Evolutionary conservation across 2,113 vertebrate genomes (phyloP).

Genomic region (Cephalopterus ornatus): DNA sequence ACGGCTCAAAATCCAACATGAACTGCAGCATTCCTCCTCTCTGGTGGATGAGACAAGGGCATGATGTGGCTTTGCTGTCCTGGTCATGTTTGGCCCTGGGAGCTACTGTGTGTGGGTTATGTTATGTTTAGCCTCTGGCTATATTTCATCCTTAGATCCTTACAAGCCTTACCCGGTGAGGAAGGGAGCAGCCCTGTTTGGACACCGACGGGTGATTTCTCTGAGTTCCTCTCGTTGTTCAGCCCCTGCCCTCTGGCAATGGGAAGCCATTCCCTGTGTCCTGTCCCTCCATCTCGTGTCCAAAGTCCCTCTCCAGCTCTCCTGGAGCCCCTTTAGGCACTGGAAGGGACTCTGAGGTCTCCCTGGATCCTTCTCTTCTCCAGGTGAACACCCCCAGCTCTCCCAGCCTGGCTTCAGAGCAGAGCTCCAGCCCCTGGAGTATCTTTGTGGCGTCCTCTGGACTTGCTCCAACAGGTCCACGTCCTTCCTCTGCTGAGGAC

Average conservation of each 20-base stretch:
- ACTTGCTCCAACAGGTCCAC: fast-evolving
- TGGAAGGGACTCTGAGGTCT: not conserved
- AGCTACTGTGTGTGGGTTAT: not conserved
- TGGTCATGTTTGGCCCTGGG: not conserved
- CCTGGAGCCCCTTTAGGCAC: not conserved
- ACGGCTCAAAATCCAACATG: fast-evolving
- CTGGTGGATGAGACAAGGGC: not conserved
- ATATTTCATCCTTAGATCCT: not conserved
- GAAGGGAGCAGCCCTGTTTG: not conserved
- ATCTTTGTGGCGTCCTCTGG: not conserved
- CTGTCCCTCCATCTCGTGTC: not conserved
- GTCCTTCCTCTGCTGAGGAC: not conserved
- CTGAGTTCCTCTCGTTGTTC: not conserved
- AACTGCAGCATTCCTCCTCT: not conserved
- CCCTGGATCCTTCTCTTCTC: not conserved
- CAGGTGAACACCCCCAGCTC: not conserved
- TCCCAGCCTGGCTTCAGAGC: not conserved
- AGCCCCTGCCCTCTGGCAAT: not conserved
- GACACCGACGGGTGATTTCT: not conserved
- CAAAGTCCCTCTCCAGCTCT: not conserved
- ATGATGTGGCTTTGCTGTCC: not conserved
- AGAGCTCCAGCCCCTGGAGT: not conserved
- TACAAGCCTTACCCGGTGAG: not conserved
- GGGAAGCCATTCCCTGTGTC: not conserved
- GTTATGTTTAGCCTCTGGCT: not conserved